These are phyloP conservation scores for Pteruthius melanotis DNA, from an alignment of 2,113 vertebrate species.

Conservation along the genomic window DNA sequence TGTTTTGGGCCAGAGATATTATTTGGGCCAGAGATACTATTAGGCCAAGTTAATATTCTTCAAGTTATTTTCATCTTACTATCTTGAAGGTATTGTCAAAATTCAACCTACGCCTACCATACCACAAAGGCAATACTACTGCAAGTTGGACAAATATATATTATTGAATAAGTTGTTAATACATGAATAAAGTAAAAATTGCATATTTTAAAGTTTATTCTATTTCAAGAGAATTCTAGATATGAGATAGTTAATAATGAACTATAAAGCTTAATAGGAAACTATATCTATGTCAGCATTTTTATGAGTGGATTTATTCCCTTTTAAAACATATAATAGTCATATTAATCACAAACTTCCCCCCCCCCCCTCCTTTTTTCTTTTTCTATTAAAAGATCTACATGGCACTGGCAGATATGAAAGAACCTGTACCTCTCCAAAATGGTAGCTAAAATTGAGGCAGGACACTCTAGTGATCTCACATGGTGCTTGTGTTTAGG, in stretches of 20 bases:
- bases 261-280: not conserved
- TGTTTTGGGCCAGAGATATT: not conserved
- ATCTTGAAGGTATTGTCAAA: not conserved
- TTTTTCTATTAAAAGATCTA: not conserved
- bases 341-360: not conserved
- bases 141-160: not conserved
- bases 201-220: not conserved
- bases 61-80: not conserved
- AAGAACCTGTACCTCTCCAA: not conserved
- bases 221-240: not conserved
- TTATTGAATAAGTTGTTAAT: not conserved
- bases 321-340: not conserved
- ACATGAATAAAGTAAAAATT: not conserved
- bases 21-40: no score
- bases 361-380: not conserved
- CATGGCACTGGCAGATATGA: not conserved
- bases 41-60: not conserved
- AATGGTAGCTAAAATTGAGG: not conserved
- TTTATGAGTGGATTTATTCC: not conserved
- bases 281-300: not conserved
- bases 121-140: not conserved
- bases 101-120: not conserved
- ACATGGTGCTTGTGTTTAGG: not conserved
- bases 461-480: not conserved
- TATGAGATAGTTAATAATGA: not conserved